A percentile compares a stretch with the other conserved stretches of the same genome.
Conservation (phyloP, 2,888 invertebrate species). For the Epistrophe grossulariae region DNA sequence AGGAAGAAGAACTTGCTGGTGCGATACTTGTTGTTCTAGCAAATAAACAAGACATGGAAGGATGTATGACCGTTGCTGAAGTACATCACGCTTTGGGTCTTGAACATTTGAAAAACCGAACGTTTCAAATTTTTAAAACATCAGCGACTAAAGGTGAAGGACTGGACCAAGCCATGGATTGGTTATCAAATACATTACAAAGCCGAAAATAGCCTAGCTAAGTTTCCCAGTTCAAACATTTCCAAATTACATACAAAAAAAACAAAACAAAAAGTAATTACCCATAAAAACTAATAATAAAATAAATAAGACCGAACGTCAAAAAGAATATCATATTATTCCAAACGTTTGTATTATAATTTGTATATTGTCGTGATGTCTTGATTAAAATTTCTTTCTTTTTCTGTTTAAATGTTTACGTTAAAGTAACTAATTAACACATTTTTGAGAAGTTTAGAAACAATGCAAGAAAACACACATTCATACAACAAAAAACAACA, state of each 20-base stretch:
- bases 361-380: conserved; percentile 54
- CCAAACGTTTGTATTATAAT: conserved; percentile 55
- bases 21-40: conserved; percentile 98
- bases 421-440: conserved; percentile 32
- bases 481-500: conserved; percentile 46
- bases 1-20: conserved; percentile 98
- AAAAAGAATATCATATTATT: conserved; percentile 38
- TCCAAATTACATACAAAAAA: conserved; percentile 31
- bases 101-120: conserved; percentile 97
- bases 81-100: conserved; percentile 98
- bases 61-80: conserved; percentile 98
- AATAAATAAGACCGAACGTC: conserved; percentile 27
- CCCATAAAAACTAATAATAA: conserved; percentile 11
- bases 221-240: conserved; percentile 49
- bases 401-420: conserved; percentile 39
- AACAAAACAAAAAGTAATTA: conserved; percentile 27
- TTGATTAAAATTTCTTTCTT: conserved; percentile 25
- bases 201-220: conserved; percentile 90
- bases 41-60: conserved; percentile 99
- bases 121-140: conserved; percentile 98
- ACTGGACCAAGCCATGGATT: conserved; percentile 99
- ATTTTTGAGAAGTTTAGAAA: conserved; percentile 35
- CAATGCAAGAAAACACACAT: not conserved
- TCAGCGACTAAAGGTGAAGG: conserved; percentile 99
- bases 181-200: conserved; percentile 96